A percentile compares a stretch with the other conserved stretches of the same genome.
These are phyloP conservation scores for Globodera ellingtonae DNA, from an alignment of 1,140 invertebrate genomes.

Conservation along the genomic window DNA sequence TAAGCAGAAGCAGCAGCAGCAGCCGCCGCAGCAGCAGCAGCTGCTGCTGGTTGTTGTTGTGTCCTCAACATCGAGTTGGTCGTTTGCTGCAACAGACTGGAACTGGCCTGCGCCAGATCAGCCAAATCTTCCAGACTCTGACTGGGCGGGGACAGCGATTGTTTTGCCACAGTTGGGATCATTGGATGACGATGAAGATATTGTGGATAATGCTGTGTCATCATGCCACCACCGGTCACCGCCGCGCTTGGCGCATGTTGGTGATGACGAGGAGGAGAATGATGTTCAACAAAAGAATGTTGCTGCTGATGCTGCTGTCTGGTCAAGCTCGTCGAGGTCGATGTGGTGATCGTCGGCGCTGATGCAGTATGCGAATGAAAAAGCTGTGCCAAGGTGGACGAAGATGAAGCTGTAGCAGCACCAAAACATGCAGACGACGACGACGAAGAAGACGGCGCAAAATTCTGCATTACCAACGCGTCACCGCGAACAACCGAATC, in stretches of 20 bases:
- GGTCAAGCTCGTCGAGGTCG: no score
- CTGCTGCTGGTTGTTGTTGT: no score
- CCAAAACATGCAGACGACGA: neutral
- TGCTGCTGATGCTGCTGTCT: neutral
- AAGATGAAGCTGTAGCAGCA: neutral
- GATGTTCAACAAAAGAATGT: neutral
- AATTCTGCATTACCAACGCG: slow-evolving; percentile 15
- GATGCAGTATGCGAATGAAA: neutral
- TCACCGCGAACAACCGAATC: slow-evolving; percentile 16
- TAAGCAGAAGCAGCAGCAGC: neutral
- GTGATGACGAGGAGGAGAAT: neutral
- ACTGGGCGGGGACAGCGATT: neutral
- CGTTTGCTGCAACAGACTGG: slow-evolving; percentile 16
- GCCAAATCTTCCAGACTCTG: slow-evolving; percentile 22
- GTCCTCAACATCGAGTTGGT: neutral
- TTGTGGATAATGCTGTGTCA: neutral
- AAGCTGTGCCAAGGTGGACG: neutral
- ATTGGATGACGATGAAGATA: neutral
- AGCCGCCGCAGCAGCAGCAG: no score
- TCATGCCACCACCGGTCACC: neutral
- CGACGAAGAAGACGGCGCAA: neutral
- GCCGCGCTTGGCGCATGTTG: neutral
- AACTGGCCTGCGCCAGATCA: slow-evolving; percentile 22
- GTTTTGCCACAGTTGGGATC: neutral
- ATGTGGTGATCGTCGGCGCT: neutral